Base-by-base conservation (phyloP, 53 echinoderm and acorn worm species). In the Astropecten irregularis region DNA sequence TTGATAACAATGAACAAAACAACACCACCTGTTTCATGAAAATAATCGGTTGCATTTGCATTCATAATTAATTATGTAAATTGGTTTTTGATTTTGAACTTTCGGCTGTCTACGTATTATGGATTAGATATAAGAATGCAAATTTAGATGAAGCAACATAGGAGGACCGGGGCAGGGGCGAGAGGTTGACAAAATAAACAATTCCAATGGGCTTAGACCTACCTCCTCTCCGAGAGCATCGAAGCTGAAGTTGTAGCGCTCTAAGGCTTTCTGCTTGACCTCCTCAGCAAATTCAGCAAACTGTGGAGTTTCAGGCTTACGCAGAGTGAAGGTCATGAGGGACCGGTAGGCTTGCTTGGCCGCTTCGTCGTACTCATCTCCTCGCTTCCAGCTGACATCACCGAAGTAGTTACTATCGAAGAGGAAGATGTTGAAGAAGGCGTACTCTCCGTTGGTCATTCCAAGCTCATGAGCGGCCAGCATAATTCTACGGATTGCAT, bases 351-450 rank as follows among this genome's bases (percentile, higher is more conserved):
- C 97, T 64, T 90, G 82, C 56, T 90, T 97, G 18, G 97, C 97
- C 10, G 85, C 62, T 4, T 84, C 83, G 73, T 97, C 92, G 19
- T 66, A 18, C 19, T 81, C 91, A 42, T 95, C 95, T 14, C 88
- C 85, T 31, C 91, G 86, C 50, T 85, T 36, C 97, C 97, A 97
- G 58, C 74, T 69, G 11, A 74, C 68, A 81, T 85, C 65, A 15
- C 94, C 97, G 50, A 97, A 97, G 60, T 94, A 97, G 10, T 89
- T 89, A 76, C 97, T 97, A 44, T 97, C 97, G 71, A 94, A 97
- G 29, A 94, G 94, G 60, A 89, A 89, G 69, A 97, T 89, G 88
- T 93, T 97, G 84, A 97, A 94, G 82, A 97, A 97, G 16, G 93
- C 97, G 49, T 97, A 97, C 49, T 94, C 94, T 15, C 93, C 93